Percentiles rank a stretch among this genome's conserved stretches.
These are phyloP conservation scores for Indri indri DNA, from an alignment of 2,113 vertebrate species.

Conservation along the genomic window DNA sequence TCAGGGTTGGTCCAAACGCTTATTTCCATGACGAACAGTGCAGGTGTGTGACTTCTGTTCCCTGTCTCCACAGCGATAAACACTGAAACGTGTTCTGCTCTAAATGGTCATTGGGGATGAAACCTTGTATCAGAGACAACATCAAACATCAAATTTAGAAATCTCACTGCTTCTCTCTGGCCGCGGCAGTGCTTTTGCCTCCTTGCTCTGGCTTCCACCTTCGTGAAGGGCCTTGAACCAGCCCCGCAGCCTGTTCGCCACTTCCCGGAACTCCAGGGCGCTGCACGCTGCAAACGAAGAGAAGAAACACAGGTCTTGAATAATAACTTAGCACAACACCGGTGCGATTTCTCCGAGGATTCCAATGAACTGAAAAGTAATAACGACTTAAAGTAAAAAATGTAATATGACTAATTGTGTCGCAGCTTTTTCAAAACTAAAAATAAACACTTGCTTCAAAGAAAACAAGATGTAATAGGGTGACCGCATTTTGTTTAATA, in stretches of 20 bases:
- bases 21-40: not conserved
- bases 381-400: not conserved
- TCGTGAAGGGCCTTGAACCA: constrained; percentile 98
- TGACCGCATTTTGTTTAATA: not conserved
- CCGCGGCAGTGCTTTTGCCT: constrained; percentile 87
- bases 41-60: not conserved
- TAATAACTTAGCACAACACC: not conserved
- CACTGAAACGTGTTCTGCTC: not conserved
- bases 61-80: not conserved
- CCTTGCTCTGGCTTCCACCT: constrained; percentile 92
- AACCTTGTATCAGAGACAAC: constrained; percentile 19
- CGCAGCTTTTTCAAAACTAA: not conserved
- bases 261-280: constrained; percentile 92
- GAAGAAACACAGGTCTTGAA: constrained; percentile 39
- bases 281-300: constrained; percentile 89
- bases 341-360: not conserved
- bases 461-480: not conserved
- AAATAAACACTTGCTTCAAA: not conserved
- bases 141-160: constrained; percentile 34
- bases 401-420: not conserved
- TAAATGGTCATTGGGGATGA: not conserved
- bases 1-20: not conserved
- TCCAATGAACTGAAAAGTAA: not conserved
- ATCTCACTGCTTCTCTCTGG: constrained; percentile 94
- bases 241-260: constrained; percentile 92